phyloP scores from a whole-genome alignment of 2,797 vertebrate genomes.

The Novumbra hubbsi region DNA sequence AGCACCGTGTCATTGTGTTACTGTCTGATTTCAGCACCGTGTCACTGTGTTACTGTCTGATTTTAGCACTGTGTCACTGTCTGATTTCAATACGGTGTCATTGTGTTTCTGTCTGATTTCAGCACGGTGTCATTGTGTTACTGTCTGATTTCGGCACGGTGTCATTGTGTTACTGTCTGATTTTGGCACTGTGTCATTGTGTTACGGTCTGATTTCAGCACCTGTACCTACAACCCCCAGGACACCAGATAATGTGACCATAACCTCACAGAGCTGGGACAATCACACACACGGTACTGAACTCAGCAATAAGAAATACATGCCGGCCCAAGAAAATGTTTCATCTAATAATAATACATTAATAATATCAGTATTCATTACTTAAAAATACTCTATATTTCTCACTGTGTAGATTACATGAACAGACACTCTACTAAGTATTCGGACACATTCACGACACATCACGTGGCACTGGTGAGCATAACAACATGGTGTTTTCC shows the following conservation, averaged over 20 bases:
- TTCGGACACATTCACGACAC: neutral
- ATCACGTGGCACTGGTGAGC: slow-evolving; percentile 4
- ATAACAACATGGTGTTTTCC: neutral
- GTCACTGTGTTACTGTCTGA: no score
- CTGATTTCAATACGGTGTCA: neutral
- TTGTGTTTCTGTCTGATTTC: neutral
- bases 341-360: neutral
- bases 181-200: neutral
- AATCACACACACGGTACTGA: slow-evolving; percentile 24
- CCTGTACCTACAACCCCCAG: slow-evolving; percentile 14
- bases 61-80: neutral
- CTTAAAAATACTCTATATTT: slow-evolving; percentile 38
- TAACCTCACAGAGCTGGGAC: neutral
- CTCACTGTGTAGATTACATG: slow-evolving; percentile 38
- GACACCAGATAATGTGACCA: neutral
- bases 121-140: neutral
- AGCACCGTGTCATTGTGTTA: neutral
- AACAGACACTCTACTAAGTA: slow-evolving; percentile 2
- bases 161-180: neutral
- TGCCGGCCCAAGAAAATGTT: neutral
- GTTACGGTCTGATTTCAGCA: slow-evolving; percentile 31
- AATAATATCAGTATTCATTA: neutral
- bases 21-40: no score
- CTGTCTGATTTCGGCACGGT: neutral
- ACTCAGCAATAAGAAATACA: neutral